phyloP scores from a whole-genome alignment of 1,140 invertebrate genomes.

The Rhysida immarginata region DNA sequence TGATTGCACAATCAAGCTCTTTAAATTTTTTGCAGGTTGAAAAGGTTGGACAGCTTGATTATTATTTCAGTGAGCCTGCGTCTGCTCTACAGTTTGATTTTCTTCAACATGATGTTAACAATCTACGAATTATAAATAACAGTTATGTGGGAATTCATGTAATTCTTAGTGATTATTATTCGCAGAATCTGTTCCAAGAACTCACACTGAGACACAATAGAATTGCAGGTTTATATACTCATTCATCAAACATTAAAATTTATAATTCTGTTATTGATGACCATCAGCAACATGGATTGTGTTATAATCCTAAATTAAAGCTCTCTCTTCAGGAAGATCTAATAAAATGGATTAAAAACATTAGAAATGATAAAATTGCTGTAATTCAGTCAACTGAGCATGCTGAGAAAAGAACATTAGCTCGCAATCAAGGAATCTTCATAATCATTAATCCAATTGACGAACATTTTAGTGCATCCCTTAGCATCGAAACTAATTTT shows the following conservation, averaged over 20 bases:
- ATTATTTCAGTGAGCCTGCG: conserved; percentile 48
- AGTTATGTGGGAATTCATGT: not conserved
- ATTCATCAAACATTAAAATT: not conserved
- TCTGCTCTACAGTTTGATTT: conserved; percentile 77
- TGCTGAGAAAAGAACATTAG: too few relatives aligned
- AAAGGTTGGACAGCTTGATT: conserved; percentile 85
- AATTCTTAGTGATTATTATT: not conserved
- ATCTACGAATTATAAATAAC: not conserved
- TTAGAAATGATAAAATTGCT: not conserved
- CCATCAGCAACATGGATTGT: not conserved
- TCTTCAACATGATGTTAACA: not conserved
- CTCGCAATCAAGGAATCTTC: not conserved
- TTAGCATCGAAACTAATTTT: not conserved
- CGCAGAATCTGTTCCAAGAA: not conserved
- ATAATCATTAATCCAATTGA: not conserved
- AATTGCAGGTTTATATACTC: too few relatives aligned
- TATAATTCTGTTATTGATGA: not conserved
- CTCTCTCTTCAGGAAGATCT: not conserved
- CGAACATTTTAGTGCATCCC: not conserved
- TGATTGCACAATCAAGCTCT: conserved; percentile 66
- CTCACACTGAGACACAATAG: not conserved
- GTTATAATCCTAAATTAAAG: not conserved
- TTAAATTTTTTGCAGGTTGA: conserved; percentile 79
- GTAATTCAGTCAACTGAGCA: too few relatives aligned
- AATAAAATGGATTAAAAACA: not conserved